phyloP scores from a whole-genome alignment of 2,797 vertebrate species.

The Petrocephalus schoutedeni region DNA sequence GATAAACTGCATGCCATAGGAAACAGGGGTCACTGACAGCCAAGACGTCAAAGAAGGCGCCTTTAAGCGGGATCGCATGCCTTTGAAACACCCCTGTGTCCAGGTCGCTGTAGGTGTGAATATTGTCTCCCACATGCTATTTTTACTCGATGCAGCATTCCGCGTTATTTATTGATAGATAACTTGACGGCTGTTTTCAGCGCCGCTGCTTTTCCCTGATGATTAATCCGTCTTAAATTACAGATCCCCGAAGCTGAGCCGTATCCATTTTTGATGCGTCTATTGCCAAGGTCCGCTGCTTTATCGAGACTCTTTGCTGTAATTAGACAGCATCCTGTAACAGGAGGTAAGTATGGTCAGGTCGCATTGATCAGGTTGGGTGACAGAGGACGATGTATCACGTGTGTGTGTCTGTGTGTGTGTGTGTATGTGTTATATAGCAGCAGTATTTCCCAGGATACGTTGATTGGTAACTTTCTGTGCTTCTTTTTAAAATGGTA shows the following conservation, averaged over 20 bases:
- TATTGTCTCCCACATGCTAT: not conserved
- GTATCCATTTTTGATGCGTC: conserved; percentile 19
- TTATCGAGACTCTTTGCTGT: conserved; percentile 11
- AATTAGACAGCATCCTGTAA: conserved; percentile 21
- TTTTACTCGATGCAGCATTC: not conserved
- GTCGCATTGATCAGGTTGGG: not conserved
- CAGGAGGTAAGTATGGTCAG: conserved; percentile 10
- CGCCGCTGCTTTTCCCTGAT: not conserved
- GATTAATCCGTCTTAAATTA: conserved; percentile 6
- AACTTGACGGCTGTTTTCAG: not conserved
- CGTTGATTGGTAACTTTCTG: not conserved
- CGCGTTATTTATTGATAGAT: not conserved
- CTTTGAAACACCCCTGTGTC: not conserved
- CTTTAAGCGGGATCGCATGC: not conserved
- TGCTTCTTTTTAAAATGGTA: not conserved
- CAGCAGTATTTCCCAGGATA: not conserved
- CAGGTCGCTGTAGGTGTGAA: not conserved
- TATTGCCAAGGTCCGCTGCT: conserved; percentile 22
- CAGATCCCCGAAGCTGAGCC: conserved; percentile 7
- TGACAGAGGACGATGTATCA: not conserved
- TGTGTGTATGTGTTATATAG: not conserved
- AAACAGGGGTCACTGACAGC: not conserved
- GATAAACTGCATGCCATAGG: not conserved
- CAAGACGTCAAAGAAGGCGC: not conserved
- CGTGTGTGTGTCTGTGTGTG: not conserved